Percentiles rank a stretch among this genome's conserved stretches.
phyloP scores from a whole-genome alignment of 2,797 vertebrate genomes.

The Prunella strophiata region DNA sequence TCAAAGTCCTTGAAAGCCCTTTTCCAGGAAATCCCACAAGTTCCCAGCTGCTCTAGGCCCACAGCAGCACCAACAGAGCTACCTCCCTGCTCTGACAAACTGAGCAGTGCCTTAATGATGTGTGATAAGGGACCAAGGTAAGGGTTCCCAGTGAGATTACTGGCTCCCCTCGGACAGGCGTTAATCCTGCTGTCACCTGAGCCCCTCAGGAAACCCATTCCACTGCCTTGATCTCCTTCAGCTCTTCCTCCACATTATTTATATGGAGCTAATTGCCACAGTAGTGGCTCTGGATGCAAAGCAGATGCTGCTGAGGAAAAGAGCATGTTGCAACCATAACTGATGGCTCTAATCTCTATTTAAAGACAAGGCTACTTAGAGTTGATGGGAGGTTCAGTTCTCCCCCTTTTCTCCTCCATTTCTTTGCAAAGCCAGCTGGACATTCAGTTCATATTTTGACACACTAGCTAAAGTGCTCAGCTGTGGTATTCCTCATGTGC shows the following conservation, averaged over 20 bases:
- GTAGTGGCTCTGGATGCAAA: neutral
- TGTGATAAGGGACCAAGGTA: constrained; percentile 17
- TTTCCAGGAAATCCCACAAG: neutral
- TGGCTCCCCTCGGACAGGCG: constrained; percentile 18
- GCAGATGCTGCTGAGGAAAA: constrained; percentile 59
- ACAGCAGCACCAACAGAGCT: neutral
- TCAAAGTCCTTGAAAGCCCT: neutral
- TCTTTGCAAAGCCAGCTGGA: neutral
- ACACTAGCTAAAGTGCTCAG: neutral
- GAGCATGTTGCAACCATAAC: constrained; percentile 34
- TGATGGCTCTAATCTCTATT: constrained; percentile 29
- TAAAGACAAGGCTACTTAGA: constrained; percentile 2
- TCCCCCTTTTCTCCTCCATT: neutral
- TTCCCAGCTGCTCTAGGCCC: neutral
- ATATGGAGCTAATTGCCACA: constrained; percentile 51
- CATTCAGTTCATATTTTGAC: neutral
- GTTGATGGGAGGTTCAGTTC: neutral
- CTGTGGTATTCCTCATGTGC: neutral
- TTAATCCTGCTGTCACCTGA: constrained; percentile 62
- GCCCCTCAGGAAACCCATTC: constrained; percentile 61
- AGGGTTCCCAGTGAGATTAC: constrained; percentile 37
- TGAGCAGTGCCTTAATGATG: constrained; percentile 31
- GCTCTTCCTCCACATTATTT: constrained; percentile 59
- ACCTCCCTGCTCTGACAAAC: constrained; percentile 8
- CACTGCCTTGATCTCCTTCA: constrained; percentile 53